phyloP scores from a whole-genome alignment of 2,113 vertebrate genomes.

The Oncorhynchus gorbuscha region DNA sequence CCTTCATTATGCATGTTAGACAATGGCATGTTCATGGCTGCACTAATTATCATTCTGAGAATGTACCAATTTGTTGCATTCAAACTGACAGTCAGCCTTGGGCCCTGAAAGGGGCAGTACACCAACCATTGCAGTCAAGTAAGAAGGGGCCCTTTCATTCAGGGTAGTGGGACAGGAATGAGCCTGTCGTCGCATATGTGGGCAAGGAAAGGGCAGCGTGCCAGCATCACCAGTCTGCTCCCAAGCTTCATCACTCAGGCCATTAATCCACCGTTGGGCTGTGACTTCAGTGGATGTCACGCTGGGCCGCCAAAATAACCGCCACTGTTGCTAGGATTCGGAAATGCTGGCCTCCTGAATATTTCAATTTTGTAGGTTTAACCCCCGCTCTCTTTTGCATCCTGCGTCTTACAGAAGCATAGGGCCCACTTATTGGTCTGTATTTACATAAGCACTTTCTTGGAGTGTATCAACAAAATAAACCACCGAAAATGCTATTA shows the following conservation, averaged over 20 bases:
- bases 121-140: conserved; percentile 76
- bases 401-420: not conserved
- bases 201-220: conserved; percentile 61
- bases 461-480: not conserved
- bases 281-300: conserved; percentile 75
- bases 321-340: conserved; percentile 62
- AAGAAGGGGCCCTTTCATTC: conserved; percentile 82
- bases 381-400: not conserved
- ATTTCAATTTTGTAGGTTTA: not conserved
- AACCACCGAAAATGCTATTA: not conserved
- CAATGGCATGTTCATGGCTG: conserved; percentile 90
- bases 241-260: conserved; percentile 63
- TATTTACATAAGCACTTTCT: not conserved
- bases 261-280: conserved; percentile 68
- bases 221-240: conserved; percentile 73
- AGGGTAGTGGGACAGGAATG: conserved; percentile 79
- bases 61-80: conserved; percentile 99
- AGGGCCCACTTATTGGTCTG: not conserved
- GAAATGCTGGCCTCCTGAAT: not conserved
- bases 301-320: conserved; percentile 74
- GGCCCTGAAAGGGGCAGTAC: conserved; percentile 84
- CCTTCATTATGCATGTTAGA: conserved; percentile 85
- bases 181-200: conserved; percentile 73
- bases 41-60: conserved; percentile 99
- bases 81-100: conserved; percentile 89